Conservation (phyloP, 2,888 invertebrate genomes). For the Diadromus collaris region DNA sequence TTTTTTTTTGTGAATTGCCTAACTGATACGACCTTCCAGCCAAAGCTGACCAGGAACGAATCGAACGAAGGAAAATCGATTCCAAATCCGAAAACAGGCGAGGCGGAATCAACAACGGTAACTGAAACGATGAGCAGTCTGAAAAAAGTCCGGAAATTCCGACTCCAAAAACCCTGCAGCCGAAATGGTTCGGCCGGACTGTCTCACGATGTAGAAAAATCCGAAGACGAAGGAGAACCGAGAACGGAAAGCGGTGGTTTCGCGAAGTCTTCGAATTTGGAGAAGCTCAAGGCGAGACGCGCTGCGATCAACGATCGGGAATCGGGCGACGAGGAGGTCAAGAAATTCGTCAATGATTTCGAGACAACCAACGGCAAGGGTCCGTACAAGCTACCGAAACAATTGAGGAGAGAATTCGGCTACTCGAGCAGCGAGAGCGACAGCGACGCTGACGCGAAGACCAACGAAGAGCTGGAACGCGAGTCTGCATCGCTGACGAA, state of each 20-base stretch:
- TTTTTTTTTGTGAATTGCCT: constrained; percentile 2
- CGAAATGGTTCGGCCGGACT: constrained; percentile 55
- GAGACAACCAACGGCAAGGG: constrained; percentile 53
- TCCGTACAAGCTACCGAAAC: constrained; percentile 62
- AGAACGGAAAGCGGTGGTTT: constrained; percentile 20
- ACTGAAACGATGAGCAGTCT: constrained; percentile 73
- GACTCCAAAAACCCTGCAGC: constrained; percentile 69
- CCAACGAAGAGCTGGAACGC: constrained; percentile 29
- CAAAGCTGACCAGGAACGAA: constrained; percentile 62
- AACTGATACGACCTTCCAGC: constrained; percentile 55
- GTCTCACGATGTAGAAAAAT: constrained; percentile 43
- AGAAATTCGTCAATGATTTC: constrained; percentile 52
- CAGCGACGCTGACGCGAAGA: constrained; percentile 48
- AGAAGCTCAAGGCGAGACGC: constrained; percentile 45
- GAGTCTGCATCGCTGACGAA: constrained; percentile 52
- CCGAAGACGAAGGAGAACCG: constrained; percentile 39
- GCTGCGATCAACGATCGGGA: constrained; percentile 56
- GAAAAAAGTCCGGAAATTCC: constrained; percentile 72
- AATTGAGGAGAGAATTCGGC: constrained; percentile 63
- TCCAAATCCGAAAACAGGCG: constrained; percentile 53
- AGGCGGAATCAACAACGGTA: constrained; percentile 42
- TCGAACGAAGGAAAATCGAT: constrained; percentile 63
- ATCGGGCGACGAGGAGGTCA: constrained; percentile 53
- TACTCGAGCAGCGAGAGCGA: constrained; percentile 66
- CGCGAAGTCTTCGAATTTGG: constrained; percentile 49